These are phyloP conservation scores for Thripadectes ignobilis DNA, from an alignment of 2,797 vertebrate species.

Conservation along the genomic window DNA sequence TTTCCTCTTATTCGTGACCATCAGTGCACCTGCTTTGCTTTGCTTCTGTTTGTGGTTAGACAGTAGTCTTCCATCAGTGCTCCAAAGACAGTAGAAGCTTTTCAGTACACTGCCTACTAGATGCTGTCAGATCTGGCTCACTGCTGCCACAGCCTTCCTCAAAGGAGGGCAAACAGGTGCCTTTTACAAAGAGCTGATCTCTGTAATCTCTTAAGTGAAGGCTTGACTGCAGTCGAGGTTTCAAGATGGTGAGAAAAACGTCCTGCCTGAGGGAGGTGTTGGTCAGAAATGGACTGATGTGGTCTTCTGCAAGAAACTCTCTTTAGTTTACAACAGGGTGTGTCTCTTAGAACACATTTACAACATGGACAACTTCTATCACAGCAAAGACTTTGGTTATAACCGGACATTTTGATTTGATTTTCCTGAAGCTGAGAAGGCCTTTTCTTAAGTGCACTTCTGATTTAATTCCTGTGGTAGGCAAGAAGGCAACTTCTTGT, in stretches of 20 bases:
- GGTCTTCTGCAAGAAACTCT: not conserved
- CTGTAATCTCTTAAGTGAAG: not conserved
- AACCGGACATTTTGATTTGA: not conserved
- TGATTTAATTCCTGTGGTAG: not conserved
- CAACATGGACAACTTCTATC: not conserved
- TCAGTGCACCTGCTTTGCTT: not conserved
- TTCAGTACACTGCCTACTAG: not conserved
- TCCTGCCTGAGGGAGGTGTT: not conserved
- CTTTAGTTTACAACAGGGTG: not conserved
- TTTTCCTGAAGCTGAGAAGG: not conserved
- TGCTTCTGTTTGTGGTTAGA: not conserved
- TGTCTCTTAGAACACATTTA: not conserved
- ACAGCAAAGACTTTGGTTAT: not conserved
- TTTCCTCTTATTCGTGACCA: not conserved
- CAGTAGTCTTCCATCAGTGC: not conserved
- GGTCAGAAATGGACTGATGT: not conserved
- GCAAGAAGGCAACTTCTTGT: not conserved
- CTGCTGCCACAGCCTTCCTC: not conserved
- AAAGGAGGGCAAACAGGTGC: not conserved
- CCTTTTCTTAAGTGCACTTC: not conserved
- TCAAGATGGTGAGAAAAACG: not conserved
- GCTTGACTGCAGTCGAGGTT: not conserved
- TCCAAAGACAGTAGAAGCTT: not conserved
- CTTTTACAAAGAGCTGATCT: not conserved
- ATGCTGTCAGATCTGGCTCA: not conserved